These are phyloP conservation scores for Enhydra lutris DNA, from an alignment of 2,113 vertebrate genomes.

Conservation along the genomic window DNA sequence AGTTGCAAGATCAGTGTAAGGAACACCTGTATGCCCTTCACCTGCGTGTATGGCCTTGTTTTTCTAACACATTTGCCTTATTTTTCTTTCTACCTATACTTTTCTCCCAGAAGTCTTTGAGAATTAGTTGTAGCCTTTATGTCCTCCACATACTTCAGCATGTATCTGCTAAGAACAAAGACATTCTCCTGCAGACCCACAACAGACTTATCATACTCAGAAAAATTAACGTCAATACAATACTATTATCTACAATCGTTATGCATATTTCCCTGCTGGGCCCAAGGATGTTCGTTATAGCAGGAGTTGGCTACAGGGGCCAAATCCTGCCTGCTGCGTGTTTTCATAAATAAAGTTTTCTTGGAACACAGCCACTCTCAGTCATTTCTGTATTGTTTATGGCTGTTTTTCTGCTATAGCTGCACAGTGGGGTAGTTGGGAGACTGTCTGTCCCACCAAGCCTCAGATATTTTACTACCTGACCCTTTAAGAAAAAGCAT, in stretches of 20 bases:
- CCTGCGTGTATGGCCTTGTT: neutral
- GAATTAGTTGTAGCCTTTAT: neutral
- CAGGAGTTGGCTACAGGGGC: neutral
- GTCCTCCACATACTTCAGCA: neutral
- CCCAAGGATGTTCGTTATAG: neutral
- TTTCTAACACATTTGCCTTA: neutral
- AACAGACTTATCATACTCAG: neutral
- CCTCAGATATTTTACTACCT: neutral
- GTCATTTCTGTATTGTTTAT: neutral
- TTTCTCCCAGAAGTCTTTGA: neutral
- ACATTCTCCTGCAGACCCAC: neutral
- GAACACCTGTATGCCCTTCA: neutral
- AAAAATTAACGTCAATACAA: neutral
- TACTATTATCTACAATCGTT: neutral
- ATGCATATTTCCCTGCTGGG: neutral
- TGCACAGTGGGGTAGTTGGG: neutral
- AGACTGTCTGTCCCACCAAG: neutral
- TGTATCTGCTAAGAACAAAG: neutral
- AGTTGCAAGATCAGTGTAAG: neutral
- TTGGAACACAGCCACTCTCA: neutral
- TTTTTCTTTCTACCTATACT: neutral
- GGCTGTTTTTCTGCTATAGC: neutral
- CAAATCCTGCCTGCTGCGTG: neutral
- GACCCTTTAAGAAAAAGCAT: neutral
- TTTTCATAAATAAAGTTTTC: slow-evolving; percentile 14